A percentile compares a stretch with the other conserved stretches of the same genome.
Evolutionary conservation across 2,113 vertebrate genomes (phyloP).

Genomic region (Dissostichus mawsoni): DNA sequence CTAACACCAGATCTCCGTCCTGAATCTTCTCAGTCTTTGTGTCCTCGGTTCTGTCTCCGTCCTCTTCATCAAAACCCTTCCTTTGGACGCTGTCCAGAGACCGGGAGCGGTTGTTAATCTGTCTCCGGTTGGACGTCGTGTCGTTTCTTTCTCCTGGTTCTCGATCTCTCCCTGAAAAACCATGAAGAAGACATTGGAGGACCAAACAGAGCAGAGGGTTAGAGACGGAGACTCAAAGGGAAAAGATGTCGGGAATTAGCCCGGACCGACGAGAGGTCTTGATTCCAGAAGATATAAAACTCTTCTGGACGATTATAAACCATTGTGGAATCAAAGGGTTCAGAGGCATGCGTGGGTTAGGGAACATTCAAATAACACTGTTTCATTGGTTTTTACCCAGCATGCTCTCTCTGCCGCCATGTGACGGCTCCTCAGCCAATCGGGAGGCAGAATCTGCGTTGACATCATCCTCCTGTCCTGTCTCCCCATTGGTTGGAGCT

Average conservation of each 20-base stretch:
- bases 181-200: constrained; percentile 87
- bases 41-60: too few species aligned
- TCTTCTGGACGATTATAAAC: neutral
- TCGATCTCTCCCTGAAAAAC: constrained; percentile 89
- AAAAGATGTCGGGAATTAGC: constrained; percentile 15
- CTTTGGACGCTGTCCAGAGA: neutral
- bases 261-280: neutral
- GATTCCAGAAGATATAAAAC: constrained; percentile 36
- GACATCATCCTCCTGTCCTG: constrained; percentile 60
- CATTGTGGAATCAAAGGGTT: too few species aligned
- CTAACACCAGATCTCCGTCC: too few species aligned
- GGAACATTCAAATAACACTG: neutral
- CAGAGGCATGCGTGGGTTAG: too few species aligned
- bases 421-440: constrained; percentile 69
- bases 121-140: too few species aligned
- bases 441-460: constrained; percentile 69
- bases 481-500: constrained; percentile 85
- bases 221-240: neutral
- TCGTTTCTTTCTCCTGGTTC: constrained; percentile 29
- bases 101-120: neutral
- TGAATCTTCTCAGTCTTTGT: too few species aligned
- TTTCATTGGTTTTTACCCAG: constrained; percentile 86
- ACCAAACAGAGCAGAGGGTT: constrained; percentile 44
- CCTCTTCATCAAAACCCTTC: neutral
- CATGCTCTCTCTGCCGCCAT: constrained; percentile 76